Conservation (phyloP, 2,797 vertebrate species). For the Moxostoma hubbsi region DNA sequence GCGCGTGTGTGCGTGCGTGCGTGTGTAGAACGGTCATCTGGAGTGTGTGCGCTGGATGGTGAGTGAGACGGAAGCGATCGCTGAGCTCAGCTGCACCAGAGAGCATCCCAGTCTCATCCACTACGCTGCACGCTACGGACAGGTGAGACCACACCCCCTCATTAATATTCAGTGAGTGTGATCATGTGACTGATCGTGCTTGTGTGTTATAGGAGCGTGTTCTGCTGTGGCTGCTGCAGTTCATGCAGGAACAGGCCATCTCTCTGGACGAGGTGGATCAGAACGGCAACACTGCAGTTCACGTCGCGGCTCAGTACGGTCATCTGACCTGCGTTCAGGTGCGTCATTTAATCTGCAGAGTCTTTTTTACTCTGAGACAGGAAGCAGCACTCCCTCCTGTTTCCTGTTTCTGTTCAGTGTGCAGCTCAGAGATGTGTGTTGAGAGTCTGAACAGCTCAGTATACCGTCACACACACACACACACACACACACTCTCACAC, state of each 20-base stretch:
- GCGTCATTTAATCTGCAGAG: no score
- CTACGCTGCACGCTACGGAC: constrained; percentile 92
- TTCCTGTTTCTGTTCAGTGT: constrained; percentile 54
- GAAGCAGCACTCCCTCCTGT: constrained; percentile 44
- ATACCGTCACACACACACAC: no score
- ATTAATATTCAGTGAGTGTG: no score
- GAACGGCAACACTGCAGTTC: constrained; percentile 94
- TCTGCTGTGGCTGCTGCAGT: constrained; percentile 95
- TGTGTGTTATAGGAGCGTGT: constrained; percentile 86
- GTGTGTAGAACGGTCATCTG: constrained; percentile 87
- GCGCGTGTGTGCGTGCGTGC: constrained; percentile 68
- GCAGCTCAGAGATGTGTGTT: no score
- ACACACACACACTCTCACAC: no score
- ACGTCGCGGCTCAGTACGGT: constrained; percentile 91
- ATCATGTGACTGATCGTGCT: no score
- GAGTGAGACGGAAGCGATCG: constrained; percentile 97
- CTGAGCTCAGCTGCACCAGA: constrained; percentile 93
- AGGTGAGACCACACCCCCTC: constrained; percentile 76
- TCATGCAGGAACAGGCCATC: constrained; percentile 99
- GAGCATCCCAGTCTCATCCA: constrained; percentile 96
- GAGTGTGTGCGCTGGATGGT: constrained; percentile 99
- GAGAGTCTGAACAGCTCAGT: no score
- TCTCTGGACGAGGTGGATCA: constrained; percentile 95
- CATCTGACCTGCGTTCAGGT: constrained; percentile 95
- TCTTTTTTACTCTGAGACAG: no score